These are phyloP conservation scores for Scaptomyza caliginosa DNA, from an alignment of 2,888 invertebrate species.

Conservation along the genomic window DNA sequence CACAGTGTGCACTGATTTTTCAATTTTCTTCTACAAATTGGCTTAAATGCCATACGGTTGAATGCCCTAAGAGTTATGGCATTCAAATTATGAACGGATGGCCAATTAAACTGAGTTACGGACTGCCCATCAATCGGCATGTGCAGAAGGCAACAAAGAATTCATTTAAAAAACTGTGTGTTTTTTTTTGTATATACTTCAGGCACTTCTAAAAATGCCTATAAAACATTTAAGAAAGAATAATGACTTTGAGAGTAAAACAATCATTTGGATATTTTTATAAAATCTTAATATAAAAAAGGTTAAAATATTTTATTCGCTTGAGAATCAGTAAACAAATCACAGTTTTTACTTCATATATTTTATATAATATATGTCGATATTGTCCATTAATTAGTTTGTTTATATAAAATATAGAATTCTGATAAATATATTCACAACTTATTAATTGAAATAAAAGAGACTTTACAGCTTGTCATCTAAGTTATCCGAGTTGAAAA, in stretches of 20 bases:
- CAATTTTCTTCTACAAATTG: conserved; percentile 25
- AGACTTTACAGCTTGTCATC: too few relatives aligned
- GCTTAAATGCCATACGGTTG: conserved; percentile 29
- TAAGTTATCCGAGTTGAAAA: too few relatives aligned
- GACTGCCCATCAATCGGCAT: conserved; percentile 24
- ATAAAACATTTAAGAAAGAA: background rate
- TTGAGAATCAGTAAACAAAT: too few relatives aligned
- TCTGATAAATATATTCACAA: too few relatives aligned
- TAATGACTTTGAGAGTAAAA: background rate
- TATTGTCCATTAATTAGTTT: too few relatives aligned
- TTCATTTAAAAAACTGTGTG: background rate
- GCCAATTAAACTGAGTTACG: conserved; percentile 52
- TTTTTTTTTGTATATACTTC: background rate
- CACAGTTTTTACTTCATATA: too few relatives aligned
- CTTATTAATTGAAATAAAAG: too few relatives aligned
- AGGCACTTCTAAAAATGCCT: background rate
- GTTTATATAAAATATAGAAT: too few relatives aligned
- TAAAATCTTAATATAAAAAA: background rate
- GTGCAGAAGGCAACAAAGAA: background rate
- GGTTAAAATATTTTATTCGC: too few relatives aligned
- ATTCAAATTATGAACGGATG: conserved; percentile 44
- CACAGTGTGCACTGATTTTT: conserved; percentile 1
- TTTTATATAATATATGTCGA: too few relatives aligned
- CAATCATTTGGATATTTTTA: background rate
- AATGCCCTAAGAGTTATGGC: conserved; percentile 54